These are phyloP conservation scores for Mesoligia furuncula DNA, from an alignment of 2,888 invertebrate genomes.

Conservation along the genomic window DNA sequence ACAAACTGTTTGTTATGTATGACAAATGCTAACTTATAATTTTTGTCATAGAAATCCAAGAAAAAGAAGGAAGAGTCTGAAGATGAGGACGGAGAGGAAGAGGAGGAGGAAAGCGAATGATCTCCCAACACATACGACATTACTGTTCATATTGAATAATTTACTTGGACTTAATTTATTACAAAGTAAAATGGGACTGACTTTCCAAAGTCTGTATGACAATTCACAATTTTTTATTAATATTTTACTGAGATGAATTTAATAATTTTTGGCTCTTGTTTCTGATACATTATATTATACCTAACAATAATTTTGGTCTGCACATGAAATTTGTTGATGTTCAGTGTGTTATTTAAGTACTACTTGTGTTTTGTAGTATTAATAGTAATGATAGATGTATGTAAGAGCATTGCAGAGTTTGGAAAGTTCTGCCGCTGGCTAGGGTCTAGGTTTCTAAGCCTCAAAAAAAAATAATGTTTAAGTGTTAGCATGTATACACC, in stretches of 20 bases:
- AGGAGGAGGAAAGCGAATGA: conserved; percentile 92
- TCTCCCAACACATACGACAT: conserved; percentile 84
- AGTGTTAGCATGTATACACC: conserved; percentile 90
- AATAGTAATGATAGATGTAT: conserved; percentile 78
- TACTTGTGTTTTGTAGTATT: conserved; percentile 78
- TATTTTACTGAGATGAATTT: conserved; percentile 65
- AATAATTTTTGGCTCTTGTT: conserved; percentile 66
- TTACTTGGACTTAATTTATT: conserved; percentile 91
- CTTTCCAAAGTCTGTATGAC: conserved; percentile 88
- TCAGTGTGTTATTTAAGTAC: conserved; percentile 77
- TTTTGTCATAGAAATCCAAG: conserved; percentile 82
- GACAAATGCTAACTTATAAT: conserved; percentile 18
- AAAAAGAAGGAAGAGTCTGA: conserved; percentile 92
- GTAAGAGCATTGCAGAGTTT: conserved; percentile 85
- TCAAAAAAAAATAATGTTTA: conserved; percentile 89
- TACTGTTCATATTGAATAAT: conserved; percentile 90
- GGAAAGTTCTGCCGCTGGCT: conserved; percentile 89
- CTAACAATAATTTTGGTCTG: conserved; percentile 76
- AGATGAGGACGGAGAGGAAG: conserved; percentile 92
- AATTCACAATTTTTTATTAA: conserved; percentile 70
- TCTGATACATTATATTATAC: conserved; percentile 70
- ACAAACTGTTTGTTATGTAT: not conserved
- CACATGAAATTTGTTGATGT: conserved; percentile 82
- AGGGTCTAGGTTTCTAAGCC: conserved; percentile 88
- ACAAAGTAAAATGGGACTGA: conserved; percentile 89